Conservation (phyloP, 2,888 invertebrate genomes). For the Ectropis crepuscularia region DNA sequence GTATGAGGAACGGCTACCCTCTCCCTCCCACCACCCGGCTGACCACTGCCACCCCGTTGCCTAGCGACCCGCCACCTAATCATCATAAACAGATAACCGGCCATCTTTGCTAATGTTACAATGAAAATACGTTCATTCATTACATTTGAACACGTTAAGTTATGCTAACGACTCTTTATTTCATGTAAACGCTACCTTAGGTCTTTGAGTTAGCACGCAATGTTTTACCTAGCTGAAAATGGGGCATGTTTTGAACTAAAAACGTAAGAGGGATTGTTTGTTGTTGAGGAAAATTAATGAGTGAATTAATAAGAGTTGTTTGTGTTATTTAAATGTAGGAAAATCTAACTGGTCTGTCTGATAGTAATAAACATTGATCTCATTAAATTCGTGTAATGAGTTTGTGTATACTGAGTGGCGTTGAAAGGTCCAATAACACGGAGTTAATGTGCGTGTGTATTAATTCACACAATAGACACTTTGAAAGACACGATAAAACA, state of each 20-base stretch:
- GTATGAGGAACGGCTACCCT: constrained; percentile 74
- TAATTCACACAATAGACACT: too few relatives aligned
- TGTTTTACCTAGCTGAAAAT: constrained; percentile 7
- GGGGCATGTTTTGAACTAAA: neutral
- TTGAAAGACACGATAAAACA: too few relatives aligned
- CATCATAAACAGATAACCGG: constrained; percentile 81
- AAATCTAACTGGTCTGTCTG: too few relatives aligned
- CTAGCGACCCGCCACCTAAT: constrained; percentile 76
- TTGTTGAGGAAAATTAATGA: neutral
- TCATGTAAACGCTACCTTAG: constrained; percentile 15
- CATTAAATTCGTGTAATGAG: too few relatives aligned
- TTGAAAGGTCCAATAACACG: too few relatives aligned
- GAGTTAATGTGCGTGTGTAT: too few relatives aligned
- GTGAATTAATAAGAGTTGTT: neutral
- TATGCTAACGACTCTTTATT: constrained; percentile 16
- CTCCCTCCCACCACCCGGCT: constrained; percentile 62
- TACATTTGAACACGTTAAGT: constrained; percentile 26
- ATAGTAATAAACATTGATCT: too few relatives aligned
- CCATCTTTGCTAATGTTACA: constrained; percentile 68
- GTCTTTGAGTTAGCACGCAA: constrained; percentile 14
- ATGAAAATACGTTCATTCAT: constrained; percentile 45
- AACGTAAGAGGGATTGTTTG: neutral
- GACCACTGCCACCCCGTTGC: constrained; percentile 81
- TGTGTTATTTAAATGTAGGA: too few relatives aligned
- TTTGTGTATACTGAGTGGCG: too few relatives aligned